A percentile compares a stretch with the other conserved stretches of the same genome.
Evolutionary conservation across 2,113 vertebrate species (phyloP).

Genomic region (Colinus virginianus): DNA sequence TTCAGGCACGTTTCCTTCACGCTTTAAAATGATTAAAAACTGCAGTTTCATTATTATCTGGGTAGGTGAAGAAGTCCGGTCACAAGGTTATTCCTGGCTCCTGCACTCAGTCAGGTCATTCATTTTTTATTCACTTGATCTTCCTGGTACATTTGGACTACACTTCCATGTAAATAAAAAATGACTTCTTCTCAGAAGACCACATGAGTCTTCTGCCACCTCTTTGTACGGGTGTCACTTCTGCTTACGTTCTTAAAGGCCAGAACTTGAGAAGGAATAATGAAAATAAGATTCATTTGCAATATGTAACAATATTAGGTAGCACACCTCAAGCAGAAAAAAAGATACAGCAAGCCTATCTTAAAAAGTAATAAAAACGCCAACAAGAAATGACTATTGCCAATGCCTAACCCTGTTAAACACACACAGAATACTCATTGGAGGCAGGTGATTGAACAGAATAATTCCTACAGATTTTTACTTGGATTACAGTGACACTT

Average conservation of each 20-base stretch:
- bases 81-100: background rate
- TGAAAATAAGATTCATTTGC: background rate
- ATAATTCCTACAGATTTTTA: background rate
- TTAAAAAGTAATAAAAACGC: background rate
- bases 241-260: background rate
- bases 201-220: constrained; percentile 8
- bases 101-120: background rate
- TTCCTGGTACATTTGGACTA: background rate
- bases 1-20: background rate
- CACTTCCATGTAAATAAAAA: background rate
- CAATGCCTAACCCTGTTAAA: background rate
- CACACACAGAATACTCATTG: background rate
- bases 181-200: constrained; percentile 14
- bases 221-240: background rate
- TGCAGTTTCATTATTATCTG: background rate
- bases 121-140: background rate
- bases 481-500: background rate
- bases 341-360: background rate
- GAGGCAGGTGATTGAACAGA: background rate
- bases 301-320: background rate
- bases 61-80: background rate
- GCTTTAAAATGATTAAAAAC: background rate
- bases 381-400: background rate
- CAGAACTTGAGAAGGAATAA: background rate
- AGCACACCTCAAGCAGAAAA: background rate